A percentile compares a stretch with the other conserved stretches of the same genome.
Evolutionary conservation across 2,113 vertebrate genomes (phyloP).

Genomic region (Lycocorax pyrrhopterus): DNA sequence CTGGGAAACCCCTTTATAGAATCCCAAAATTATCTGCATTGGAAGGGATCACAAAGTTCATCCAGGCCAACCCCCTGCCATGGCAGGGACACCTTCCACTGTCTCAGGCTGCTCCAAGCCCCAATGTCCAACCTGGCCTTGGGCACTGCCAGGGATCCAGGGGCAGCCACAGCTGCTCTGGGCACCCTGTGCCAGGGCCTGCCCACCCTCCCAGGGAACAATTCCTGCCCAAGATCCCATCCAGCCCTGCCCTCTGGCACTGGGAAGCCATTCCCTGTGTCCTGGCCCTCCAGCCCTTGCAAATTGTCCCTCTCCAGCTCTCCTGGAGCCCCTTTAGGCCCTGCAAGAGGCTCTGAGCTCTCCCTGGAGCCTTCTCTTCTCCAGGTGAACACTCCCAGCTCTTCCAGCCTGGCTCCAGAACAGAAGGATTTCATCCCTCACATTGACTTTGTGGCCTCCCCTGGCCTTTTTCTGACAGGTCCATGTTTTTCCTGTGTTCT

Average conservation of each 20-base stretch:
- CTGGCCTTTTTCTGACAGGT: neutral
- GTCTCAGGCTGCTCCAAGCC: neutral
- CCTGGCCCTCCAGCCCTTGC: neutral
- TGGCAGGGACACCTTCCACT: neutral
- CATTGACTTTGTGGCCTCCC: neutral
- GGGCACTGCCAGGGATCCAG: neutral
- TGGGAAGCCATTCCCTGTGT: neutral
- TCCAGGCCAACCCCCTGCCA: fast-evolving
- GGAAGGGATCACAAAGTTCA: fast-evolving
- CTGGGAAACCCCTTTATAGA: neutral
- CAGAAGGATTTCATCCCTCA: neutral
- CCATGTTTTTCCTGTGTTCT: neutral
- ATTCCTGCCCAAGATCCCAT: neutral
- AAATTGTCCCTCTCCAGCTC: neutral
- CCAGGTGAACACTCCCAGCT: neutral
- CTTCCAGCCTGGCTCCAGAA: neutral
- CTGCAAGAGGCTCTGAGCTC: neutral
- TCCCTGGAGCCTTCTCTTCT: neutral
- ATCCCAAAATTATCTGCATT: neutral
- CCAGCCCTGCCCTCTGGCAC: fast-evolving
- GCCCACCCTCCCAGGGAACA: neutral
- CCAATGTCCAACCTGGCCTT: neutral
- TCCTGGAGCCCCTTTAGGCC: neutral
- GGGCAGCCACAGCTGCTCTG: neutral
- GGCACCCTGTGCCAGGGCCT: neutral